Evolutionary conservation across 1,140 invertebrate species (phyloP).

Genomic region (Helicoverpa armigera): DNA sequence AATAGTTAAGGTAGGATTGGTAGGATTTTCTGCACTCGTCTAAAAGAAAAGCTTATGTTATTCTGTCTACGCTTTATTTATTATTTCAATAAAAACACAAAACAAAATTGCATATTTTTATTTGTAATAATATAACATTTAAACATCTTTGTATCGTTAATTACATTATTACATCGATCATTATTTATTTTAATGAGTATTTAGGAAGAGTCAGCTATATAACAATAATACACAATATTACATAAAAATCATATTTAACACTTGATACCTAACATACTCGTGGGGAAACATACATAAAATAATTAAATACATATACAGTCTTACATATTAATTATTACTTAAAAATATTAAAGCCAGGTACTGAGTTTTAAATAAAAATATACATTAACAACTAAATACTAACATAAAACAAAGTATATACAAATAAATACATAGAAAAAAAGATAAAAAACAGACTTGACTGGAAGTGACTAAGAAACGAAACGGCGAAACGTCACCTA

Average conservation of each 20-base stretch:
- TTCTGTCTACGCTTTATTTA: too few species aligned
- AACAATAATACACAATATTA: background rate
- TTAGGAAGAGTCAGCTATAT: slow-evolving; percentile 16
- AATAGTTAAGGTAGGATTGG: too few species aligned
- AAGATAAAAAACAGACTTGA: background rate
- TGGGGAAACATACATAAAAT: slow-evolving; percentile 32
- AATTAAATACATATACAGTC: slow-evolving; percentile 26
- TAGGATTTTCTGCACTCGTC: too few species aligned
- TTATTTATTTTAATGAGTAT: slow-evolving; percentile 27
- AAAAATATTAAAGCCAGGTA: slow-evolving; percentile 41
- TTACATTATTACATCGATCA: slow-evolving; percentile 31
- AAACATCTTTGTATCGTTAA: slow-evolving; percentile 40
- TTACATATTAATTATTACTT: slow-evolving; percentile 31
- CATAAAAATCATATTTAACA: background rate
- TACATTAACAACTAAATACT: slow-evolving; percentile 30
- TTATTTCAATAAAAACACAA: background rate
- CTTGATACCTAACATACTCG: slow-evolving; percentile 19
- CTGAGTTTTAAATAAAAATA: slow-evolving; percentile 36
- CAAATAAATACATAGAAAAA: slow-evolving; percentile 12
- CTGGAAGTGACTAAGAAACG: slow-evolving; percentile 32
- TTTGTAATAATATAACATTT: slow-evolving; percentile 38
- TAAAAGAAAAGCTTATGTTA: too few species aligned
- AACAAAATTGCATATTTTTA: slow-evolving; percentile 31
- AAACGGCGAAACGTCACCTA: slow-evolving; percentile 14
- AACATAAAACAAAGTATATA: slow-evolving; percentile 27